Evolutionary conservation across 2,113 vertebrate species (phyloP).

Genomic region (Steatornis caripensis): DNA sequence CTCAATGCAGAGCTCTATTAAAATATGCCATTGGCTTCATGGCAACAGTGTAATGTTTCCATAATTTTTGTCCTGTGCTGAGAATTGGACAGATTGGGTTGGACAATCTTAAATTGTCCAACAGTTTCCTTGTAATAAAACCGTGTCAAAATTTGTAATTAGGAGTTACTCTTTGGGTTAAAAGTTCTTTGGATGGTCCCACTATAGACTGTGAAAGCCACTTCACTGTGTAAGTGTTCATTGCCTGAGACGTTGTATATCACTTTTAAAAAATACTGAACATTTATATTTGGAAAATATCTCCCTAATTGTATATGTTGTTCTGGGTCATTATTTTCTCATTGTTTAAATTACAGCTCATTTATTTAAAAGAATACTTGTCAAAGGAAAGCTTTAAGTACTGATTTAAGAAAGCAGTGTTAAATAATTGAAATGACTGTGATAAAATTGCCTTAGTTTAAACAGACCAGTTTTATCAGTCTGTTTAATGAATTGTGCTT

Average conservation of each 20-base stretch:
- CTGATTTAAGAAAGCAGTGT: slow-evolving; percentile 79
- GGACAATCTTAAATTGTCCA: background rate
- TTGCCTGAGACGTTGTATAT: background rate
- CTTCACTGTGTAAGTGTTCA: background rate
- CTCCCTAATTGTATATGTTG: slow-evolving; percentile 67
- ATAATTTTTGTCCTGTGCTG: background rate
- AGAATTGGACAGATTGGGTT: background rate
- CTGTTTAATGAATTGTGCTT: slow-evolving; percentile 85
- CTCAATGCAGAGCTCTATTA: background rate
- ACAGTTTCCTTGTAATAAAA: background rate
- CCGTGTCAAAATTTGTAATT: background rate
- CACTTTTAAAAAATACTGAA: slow-evolving; percentile 39
- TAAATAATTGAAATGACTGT: slow-evolving; percentile 84
- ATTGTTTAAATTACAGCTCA: slow-evolving; percentile 77
- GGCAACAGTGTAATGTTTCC: background rate
- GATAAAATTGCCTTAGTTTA: slow-evolving; percentile 83
- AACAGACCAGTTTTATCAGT: slow-evolving; percentile 80
- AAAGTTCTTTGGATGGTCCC: background rate
- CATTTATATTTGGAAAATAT: slow-evolving; percentile 55
- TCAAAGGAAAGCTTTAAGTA: slow-evolving; percentile 79
- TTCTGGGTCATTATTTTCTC: slow-evolving; percentile 59
- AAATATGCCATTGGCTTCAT: background rate
- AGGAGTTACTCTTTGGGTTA: background rate
- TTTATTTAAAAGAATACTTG: slow-evolving; percentile 77
- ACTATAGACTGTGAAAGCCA: background rate